These are phyloP conservation scores for Apodemia hepburni DNA, from an alignment of 2,888 invertebrate genomes.

Conservation along the genomic window DNA sequence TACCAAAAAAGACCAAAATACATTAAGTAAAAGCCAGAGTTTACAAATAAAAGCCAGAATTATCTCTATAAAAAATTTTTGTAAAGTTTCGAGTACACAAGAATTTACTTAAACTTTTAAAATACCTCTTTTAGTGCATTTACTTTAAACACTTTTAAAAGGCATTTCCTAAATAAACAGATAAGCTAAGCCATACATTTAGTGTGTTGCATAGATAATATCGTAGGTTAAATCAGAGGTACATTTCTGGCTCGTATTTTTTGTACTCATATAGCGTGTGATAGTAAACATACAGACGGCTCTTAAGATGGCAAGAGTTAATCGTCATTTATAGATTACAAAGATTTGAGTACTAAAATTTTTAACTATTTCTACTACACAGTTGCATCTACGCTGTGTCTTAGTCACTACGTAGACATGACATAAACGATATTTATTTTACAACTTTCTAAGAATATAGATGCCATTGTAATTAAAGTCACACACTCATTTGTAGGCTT, in stretches of 20 bases:
- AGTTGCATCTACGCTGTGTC: too few relatives aligned
- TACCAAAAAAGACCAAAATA: too few relatives aligned
- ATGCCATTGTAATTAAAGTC: neutral
- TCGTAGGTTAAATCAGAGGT: neutral
- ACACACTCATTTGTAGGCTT: neutral
- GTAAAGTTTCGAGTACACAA: neutral
- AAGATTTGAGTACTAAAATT: neutral
- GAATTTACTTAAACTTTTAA: neutral
- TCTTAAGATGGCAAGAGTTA: slow-evolving; percentile 17
- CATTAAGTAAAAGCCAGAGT: too few relatives aligned
- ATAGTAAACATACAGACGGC: slow-evolving; percentile 2
- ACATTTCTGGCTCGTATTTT: neutral
- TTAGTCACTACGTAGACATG: too few relatives aligned
- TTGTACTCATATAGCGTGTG: neutral
- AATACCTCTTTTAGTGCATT: neutral
- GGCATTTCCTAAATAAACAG: slow-evolving; percentile 8
- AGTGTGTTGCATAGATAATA: slow-evolving; percentile 5
- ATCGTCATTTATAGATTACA: neutral
- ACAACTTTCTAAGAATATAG: neutral
- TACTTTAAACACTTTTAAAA: neutral
- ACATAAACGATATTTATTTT: neutral
- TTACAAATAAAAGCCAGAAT: neutral
- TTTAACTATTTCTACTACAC: too few relatives aligned
- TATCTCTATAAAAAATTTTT: neutral
- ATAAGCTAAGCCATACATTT: slow-evolving; percentile 6